phyloP scores from a whole-genome alignment of 2,113 vertebrate species.

The Muscicapa adusta region DNA sequence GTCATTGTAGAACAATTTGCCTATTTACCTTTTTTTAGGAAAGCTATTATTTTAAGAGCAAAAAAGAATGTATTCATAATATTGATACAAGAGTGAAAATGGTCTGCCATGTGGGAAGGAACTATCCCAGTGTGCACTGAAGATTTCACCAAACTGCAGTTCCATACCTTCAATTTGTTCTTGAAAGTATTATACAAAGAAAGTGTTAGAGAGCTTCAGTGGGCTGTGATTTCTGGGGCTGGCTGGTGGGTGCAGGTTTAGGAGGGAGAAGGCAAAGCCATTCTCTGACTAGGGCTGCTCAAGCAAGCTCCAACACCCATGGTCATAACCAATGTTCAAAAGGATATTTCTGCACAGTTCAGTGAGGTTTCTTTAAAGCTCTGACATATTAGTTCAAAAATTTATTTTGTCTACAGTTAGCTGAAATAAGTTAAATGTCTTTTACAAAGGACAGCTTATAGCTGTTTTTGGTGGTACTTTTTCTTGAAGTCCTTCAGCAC shows the following conservation, averaged over 20 bases:
- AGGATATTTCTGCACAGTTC: neutral
- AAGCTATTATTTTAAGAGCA: neutral
- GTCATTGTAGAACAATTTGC: neutral
- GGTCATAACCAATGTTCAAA: neutral
- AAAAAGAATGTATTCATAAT: neutral
- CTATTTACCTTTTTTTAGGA: neutral
- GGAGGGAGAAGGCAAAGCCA: neutral
- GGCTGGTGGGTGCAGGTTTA: neutral
- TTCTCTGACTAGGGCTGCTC: neutral
- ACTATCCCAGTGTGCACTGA: no score
- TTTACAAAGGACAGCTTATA: neutral
- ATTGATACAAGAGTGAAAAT: neutral
- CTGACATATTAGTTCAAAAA: neutral
- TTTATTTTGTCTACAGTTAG: neutral
- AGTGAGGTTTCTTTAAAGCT: neutral
- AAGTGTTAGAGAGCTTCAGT: neutral
- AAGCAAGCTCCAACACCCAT: accelerated
- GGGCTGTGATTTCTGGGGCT: neutral
- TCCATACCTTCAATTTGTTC: neutral
- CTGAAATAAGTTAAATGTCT: neutral
- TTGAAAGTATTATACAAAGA: neutral
- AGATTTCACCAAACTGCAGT: neutral
- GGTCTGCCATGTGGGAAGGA: neutral
- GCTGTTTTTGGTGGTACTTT: neutral
- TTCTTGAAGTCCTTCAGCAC: neutral